Evolutionary conservation across 2,797 vertebrate genomes (phyloP).

Genomic region (Tauraco hartlaubi): DNA sequence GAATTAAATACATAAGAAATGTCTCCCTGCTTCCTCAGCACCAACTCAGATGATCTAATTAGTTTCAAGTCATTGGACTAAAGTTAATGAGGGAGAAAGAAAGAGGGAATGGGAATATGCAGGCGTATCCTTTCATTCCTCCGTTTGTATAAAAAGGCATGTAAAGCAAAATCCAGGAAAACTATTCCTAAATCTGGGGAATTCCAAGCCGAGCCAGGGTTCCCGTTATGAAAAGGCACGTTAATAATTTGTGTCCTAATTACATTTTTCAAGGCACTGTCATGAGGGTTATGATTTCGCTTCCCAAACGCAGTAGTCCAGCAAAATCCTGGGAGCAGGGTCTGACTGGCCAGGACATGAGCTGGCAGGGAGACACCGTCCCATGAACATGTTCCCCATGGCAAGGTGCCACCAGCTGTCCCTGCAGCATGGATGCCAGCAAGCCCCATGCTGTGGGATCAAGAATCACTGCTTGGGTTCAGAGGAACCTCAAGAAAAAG

Average conservation of each 20-base stretch:
- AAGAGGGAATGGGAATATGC: background rate
- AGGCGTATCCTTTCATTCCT: background rate
- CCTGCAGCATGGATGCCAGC: background rate
- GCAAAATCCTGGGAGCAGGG: background rate
- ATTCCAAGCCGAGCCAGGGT: background rate
- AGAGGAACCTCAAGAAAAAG: background rate
- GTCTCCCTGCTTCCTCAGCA: background rate
- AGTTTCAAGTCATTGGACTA: background rate
- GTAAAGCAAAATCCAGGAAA: background rate
- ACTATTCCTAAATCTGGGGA: background rate
- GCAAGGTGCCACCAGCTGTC: background rate
- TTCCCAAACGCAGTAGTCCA: background rate
- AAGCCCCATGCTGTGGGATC: fast-evolving
- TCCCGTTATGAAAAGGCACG: background rate
- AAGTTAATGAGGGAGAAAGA: background rate
- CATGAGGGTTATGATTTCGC: background rate
- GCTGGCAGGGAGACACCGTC: background rate
- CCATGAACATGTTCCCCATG: background rate
- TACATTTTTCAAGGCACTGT: background rate
- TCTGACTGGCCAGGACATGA: background rate
- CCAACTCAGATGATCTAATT: background rate
- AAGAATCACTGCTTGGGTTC: background rate
- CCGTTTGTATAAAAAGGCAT: background rate
- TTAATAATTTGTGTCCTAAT: background rate
- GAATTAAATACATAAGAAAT: background rate